A percentile compares a stretch with the other conserved stretches of the same genome.
phyloP scores from a whole-genome alignment of 1,140 invertebrate species.

The Aphelenchoides fujianensis region DNA sequence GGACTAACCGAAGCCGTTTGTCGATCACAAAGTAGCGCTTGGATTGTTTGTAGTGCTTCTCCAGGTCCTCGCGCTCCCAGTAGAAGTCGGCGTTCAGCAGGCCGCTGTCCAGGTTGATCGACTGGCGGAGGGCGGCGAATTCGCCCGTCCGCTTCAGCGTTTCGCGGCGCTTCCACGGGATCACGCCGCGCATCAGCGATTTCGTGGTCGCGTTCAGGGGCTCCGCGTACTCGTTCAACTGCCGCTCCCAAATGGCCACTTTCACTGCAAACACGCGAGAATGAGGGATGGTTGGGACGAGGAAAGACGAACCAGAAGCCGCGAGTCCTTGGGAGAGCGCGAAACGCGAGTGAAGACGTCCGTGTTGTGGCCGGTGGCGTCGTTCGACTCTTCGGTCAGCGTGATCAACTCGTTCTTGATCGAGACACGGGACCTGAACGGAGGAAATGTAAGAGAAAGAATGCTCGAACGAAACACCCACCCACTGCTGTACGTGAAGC shows the following conservation, averaged over 20 bases:
- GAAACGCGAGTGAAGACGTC: slow-evolving; percentile 42
- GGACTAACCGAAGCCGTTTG: not conserved
- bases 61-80: slow-evolving; percentile 51
- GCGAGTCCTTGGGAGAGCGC: slow-evolving; percentile 52
- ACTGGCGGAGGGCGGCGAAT: slow-evolving; percentile 50
- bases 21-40: slow-evolving; percentile 40
- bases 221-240: slow-evolving; percentile 44
- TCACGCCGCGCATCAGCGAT: slow-evolving; percentile 11
- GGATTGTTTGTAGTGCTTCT: slow-evolving; percentile 36
- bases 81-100: slow-evolving; percentile 53
- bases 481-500: slow-evolving; percentile 1
- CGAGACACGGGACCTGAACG: not conserved
- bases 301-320: slow-evolving; percentile 35
- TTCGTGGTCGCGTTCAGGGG: slow-evolving; percentile 45
- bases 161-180: not conserved
- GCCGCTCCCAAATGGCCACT: slow-evolving; percentile 51
- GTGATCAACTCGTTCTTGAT: slow-evolving; percentile 7
- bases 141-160: slow-evolving; percentile 39
- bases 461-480: not conserved
- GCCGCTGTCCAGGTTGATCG: slow-evolving; percentile 46
- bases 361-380: not conserved
- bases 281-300: not conserved
- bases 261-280: slow-evolving; percentile 33
- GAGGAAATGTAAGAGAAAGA: not conserved
- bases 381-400: not conserved